Evolutionary conservation across 2,797 vertebrate species (phyloP).

Genomic region (Acrossocheilus fasciatus): DNA sequence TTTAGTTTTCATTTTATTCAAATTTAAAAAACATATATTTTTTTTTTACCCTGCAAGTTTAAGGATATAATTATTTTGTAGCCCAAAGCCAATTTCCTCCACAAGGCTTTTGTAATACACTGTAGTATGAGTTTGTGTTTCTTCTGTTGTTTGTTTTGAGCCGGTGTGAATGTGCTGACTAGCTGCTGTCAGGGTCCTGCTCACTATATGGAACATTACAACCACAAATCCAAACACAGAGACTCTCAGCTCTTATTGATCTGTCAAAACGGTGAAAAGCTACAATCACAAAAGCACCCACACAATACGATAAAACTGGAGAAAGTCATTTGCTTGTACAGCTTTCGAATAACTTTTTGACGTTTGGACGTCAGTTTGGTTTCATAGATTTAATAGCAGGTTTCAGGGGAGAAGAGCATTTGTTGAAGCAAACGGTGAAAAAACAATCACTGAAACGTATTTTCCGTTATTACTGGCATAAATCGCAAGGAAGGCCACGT

Average conservation of each 20-base stretch:
- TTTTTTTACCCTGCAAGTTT: background rate
- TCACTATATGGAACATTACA: constrained; percentile 22
- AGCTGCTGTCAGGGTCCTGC: constrained; percentile 15
- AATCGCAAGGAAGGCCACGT: background rate
- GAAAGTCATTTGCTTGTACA: constrained; percentile 45
- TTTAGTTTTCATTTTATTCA: too few relatives aligned
- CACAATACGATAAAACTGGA: constrained; percentile 44
- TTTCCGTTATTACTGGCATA: constrained; percentile 19
- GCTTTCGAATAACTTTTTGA: constrained; percentile 37
- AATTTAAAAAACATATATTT: too few relatives aligned
- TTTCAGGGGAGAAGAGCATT: constrained; percentile 48
- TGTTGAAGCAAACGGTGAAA: constrained; percentile 28
- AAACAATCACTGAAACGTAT: constrained; percentile 8
- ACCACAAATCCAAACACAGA: constrained; percentile 31
- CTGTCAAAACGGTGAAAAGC: constrained; percentile 55
- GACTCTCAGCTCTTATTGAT: constrained; percentile 53
- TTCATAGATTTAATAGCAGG: constrained; percentile 45
- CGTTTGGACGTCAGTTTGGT: constrained; percentile 39
- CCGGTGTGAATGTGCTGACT: constrained; percentile 16
- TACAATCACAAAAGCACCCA: constrained; percentile 42
- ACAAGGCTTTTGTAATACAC: background rate
- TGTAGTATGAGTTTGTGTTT: background rate
- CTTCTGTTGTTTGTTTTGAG: constrained; percentile 1
- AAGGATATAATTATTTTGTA: background rate
- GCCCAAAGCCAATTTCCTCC: background rate